phyloP scores from a whole-genome alignment of 2,888 invertebrate species.

The Allacma fusca region DNA sequence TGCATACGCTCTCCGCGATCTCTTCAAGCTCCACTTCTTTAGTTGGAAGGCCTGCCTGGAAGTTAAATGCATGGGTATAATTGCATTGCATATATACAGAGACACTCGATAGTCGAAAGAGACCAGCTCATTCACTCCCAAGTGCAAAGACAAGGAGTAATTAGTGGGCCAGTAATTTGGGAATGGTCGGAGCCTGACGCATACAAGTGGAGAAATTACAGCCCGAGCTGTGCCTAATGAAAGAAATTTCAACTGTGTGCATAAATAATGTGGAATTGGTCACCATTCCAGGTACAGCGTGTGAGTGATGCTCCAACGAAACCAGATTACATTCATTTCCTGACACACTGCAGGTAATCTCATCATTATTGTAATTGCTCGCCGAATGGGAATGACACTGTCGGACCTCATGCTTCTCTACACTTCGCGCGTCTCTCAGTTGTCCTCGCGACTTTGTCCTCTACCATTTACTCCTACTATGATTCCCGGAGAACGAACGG shows the following conservation, averaged over 20 bases:
- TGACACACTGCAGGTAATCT: conserved; percentile 26
- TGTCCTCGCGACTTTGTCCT: no score
- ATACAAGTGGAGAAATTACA: background rate
- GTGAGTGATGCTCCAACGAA: conserved; percentile 11
- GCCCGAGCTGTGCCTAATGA: background rate
- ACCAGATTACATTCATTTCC: conserved; percentile 23
- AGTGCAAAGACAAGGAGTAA: conserved; percentile 20
- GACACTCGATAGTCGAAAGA: no score
- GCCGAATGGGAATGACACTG: conserved; percentile 21
- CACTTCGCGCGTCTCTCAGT: no score
- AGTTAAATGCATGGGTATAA: no score
- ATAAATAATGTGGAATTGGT: conserved; percentile 38
- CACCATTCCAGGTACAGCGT: conserved; percentile 14
- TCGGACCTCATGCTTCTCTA: background rate
- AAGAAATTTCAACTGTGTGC: conserved; percentile 10
- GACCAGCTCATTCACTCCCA: no score
- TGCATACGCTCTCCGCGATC: no score
- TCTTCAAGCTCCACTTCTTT: no score
- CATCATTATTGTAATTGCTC: conserved; percentile 28
- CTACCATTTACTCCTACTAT: no score
- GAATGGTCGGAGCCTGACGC: conserved; percentile 1
- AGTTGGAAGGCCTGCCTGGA: no score
- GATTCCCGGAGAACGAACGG: no score
- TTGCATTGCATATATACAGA: no score
- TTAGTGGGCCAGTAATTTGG: conserved; percentile 1